These are phyloP conservation scores for Potamilus streckersoni DNA, from an alignment of 1,140 invertebrate genomes.

Conservation along the genomic window DNA sequence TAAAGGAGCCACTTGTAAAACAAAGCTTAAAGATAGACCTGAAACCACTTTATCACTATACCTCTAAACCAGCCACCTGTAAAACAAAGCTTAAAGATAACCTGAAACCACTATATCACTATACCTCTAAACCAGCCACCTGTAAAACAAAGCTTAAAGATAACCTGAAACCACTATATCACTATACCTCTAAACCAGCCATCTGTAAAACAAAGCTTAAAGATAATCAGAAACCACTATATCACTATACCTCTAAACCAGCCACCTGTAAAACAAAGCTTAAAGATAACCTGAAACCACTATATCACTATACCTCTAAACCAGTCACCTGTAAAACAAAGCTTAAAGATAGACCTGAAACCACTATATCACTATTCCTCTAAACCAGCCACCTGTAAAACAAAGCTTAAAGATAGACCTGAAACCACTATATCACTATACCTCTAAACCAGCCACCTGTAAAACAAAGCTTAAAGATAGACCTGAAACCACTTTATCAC, in stretches of 20 bases:
- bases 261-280: constrained; percentile 67
- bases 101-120: too few species aligned
- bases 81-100: constrained; percentile 12
- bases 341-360: background rate
- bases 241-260: background rate
- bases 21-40: background rate
- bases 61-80: constrained; percentile 69
- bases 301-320: too few species aligned
- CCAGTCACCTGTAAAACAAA: constrained; percentile 68
- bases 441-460: constrained; percentile 69
- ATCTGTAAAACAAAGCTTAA: constrained; percentile 66
- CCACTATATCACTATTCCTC: too few species aligned
- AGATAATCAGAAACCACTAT: background rate
- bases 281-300: background rate
- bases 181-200: constrained; percentile 28
- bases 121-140: constrained; percentile 66
- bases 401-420: background rate
- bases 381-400: constrained; percentile 70
- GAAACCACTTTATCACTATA: too few species aligned
- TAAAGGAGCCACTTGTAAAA: constrained; percentile 69
- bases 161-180: too few species aligned
- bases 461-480: constrained; percentile 15
- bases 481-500: too few species aligned
- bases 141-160: constrained; percentile 47
- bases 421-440: too few species aligned